These are phyloP conservation scores for Brachypterus glaber DNA, from an alignment of 2,888 invertebrate species.

Conservation along the genomic window DNA sequence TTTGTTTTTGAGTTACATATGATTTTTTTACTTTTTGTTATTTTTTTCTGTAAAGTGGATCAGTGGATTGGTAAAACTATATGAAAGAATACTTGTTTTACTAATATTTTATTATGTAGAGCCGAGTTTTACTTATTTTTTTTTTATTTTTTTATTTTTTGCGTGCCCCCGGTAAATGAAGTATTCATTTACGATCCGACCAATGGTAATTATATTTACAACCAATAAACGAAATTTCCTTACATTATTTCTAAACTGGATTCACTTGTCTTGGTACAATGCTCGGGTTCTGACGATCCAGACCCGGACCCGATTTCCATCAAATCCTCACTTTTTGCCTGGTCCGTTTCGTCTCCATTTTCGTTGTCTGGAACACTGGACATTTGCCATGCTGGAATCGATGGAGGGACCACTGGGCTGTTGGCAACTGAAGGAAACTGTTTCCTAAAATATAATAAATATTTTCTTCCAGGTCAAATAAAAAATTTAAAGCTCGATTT, in stretches of 20 bases:
- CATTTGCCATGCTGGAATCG: constrained; percentile 75
- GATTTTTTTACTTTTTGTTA: too few relatives aligned
- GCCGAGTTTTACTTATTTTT: too few relatives aligned
- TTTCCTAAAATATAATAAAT: constrained; percentile 45
- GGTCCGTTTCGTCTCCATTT: constrained; percentile 39
- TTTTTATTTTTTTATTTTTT: too few relatives aligned
- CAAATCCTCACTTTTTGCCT: constrained; percentile 48
- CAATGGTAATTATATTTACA: too few relatives aligned
- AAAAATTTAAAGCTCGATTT: neutral
- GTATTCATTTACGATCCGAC: too few relatives aligned
- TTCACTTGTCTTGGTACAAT: constrained; percentile 59
- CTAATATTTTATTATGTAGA: too few relatives aligned
- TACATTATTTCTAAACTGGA: constrained; percentile 68
- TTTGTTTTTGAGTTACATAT: too few relatives aligned
- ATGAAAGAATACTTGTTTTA: too few relatives aligned
- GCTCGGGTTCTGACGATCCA: constrained; percentile 60
- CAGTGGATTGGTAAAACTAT: too few relatives aligned
- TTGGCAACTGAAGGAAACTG: constrained; percentile 65
- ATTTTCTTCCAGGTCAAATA: too few relatives aligned
- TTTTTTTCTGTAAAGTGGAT: too few relatives aligned
- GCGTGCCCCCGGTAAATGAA: too few relatives aligned
- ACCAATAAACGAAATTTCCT: constrained; percentile 26
- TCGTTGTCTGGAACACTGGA: constrained; percentile 48
- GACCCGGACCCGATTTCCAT: constrained; percentile 40
- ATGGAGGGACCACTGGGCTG: constrained; percentile 52